phyloP scores from a whole-genome alignment of 2,797 vertebrate genomes.

The Podargus strigoides region DNA sequence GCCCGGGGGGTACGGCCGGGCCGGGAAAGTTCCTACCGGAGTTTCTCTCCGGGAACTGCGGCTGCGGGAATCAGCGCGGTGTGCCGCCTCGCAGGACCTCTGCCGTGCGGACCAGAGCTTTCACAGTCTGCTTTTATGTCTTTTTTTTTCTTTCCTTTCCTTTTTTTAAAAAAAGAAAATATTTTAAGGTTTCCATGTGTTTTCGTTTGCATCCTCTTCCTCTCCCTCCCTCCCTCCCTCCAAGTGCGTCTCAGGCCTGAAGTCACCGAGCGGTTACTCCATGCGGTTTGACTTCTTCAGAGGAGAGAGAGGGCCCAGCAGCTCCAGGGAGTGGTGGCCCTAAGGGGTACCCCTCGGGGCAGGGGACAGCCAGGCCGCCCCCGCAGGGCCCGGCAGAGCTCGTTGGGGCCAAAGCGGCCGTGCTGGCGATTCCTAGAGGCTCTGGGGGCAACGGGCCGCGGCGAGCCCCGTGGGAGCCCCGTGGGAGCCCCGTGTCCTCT shows the following conservation, averaged over 20 bases:
- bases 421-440: not conserved
- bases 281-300: not conserved
- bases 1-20: not conserved
- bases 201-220: not conserved
- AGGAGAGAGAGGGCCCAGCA: not conserved
- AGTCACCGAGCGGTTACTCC: not conserved
- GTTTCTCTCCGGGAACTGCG: not conserved
- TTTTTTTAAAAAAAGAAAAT: not conserved
- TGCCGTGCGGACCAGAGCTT: not conserved
- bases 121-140: rapidly evolving
- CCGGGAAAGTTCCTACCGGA: not conserved
- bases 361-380: not conserved
- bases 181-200: not conserved
- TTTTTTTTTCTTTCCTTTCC: not conserved
- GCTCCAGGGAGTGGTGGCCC: not conserved
- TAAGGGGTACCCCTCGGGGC: too few species aligned
- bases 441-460: not conserved
- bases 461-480: not conserved
- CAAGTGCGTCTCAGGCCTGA: not conserved
- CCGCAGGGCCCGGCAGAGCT: not conserved
- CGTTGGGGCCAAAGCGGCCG: not conserved
- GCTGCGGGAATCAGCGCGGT: not conserved
- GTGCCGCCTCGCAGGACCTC: not conserved
- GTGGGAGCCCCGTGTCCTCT: not conserved
- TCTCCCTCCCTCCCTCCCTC: not conserved